Conservation (phyloP, 2,797 vertebrate species). For the Rhabdomys pumilio region DNA sequence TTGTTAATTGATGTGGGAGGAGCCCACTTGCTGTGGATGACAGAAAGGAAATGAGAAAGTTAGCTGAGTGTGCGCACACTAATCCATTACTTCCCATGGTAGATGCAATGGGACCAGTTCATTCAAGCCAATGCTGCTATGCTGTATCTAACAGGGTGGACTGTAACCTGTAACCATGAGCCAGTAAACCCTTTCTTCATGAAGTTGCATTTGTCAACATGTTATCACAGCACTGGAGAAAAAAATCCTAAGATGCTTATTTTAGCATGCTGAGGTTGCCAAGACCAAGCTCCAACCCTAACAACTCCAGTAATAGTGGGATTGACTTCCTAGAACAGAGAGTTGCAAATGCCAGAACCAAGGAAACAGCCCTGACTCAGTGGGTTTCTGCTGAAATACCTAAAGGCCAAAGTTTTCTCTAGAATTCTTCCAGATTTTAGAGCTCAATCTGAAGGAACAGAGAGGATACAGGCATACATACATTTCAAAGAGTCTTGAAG, state of each 20-base stretch:
- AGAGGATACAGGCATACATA: fast-evolving
- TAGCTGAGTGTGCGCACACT: not conserved
- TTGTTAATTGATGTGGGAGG: not conserved
- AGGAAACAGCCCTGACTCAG: not conserved
- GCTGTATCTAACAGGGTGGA: not conserved
- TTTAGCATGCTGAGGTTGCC: not conserved
- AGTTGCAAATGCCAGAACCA: not conserved
- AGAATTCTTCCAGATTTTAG: not conserved
- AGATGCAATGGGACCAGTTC: not conserved
- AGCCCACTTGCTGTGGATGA: not conserved
- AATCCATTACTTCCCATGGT: no score
- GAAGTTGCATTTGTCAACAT: not conserved
- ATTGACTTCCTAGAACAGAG: not conserved
- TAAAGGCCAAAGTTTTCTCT: not conserved
- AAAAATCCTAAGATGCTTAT: not conserved
- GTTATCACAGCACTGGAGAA: not conserved
- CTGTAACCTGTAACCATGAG: not conserved
- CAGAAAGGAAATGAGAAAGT: not conserved
- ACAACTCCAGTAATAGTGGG: not conserved
- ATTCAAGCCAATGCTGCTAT: not conserved
- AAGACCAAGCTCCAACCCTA: not conserved
- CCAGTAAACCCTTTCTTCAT: not conserved
- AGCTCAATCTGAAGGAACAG: not conserved
- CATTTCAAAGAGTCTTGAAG: not conserved
- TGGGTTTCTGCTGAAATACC: not conserved